Evolutionary conservation across 2,113 vertebrate species (phyloP), one percentile per base, ranked within the genome.

Genomic region (Myotis davidii): DNA sequence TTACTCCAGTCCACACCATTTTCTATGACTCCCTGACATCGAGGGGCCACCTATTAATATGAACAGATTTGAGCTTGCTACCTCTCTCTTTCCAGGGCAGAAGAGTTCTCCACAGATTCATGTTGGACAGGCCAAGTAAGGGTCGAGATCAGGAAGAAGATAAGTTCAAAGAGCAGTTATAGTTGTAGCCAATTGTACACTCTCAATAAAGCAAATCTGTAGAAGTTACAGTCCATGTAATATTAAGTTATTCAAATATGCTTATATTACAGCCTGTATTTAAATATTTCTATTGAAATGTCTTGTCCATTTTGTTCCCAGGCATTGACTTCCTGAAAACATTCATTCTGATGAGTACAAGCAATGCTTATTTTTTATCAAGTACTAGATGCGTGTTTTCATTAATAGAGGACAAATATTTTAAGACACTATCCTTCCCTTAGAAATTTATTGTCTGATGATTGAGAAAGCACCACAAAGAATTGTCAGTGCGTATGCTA

Each of bases 281-380:
- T 92, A 12, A 89, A 25, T 56, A 73, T 69, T 5, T 92, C 21
- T 78, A 29, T 74, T 79, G 32, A 79, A 88, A 76, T 84, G 29
- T 87, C n/a, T 59, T n/a, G 61, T 56, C 5, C 45, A 34, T 88
- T 84, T 91, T 91, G 42, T 70, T 83, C 48, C 65, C 29, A 77
- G 13, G 29, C 18, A n/a, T 86, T 81, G 72, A 64, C 29, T 73
- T 81, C 21, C 73, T 94, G 54, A 92, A 95, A 97, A 65, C 27
- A 70, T 79, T 45, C 21, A 48, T 85, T 56, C 50, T 85, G 1
- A 73, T 59, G 5, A 78, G 11, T 14, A 83, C 3, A 92, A 84
- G n/a, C 59, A 85, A 67, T 91, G 32, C 23, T 81, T 94, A 18
- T 70, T 90, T 21, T 50, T 86, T 95, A 42, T 76, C 45, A 25